Base-by-base conservation (phyloP, 2,113 vertebrate species). In the Clinocottus analis region DNA sequence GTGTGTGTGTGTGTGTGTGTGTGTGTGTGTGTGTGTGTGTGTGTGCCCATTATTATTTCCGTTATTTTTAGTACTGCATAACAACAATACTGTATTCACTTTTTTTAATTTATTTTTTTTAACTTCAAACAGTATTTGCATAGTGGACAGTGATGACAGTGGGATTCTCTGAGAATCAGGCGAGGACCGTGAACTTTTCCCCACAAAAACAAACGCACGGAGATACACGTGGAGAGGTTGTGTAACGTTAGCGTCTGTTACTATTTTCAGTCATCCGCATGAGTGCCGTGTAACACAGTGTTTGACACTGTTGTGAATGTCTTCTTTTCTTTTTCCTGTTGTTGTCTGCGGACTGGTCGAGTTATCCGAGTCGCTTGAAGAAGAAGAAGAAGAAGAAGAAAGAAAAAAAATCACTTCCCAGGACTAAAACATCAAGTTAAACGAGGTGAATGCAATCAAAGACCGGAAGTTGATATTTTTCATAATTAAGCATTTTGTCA, bases 181-280 rank as follows among this genome's bases (percentile, higher is more conserved):
- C 19, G 14, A 39, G 16, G 35, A 31, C 45, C 51, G 37, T 71
- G 45, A 74, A 62, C 37, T 33, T 47, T 12, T 25, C 8, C 3
- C n/a, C 39, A 60, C 33, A 56, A 43, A 39, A 19, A 39, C 58
- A 68, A 49, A 55, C 55, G 29, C 51, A 60, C n/a, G 27, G 23
- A 70, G 5, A 56, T 9, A 33, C 58, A 75, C 59, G 49, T 69
- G 59, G 65, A 58, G 4, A 47, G n/a, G n/a, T 10, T 49, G 31
- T 51, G 29, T 16, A 25, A 37, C 1, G 19, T 27, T 27, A 10
- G 31, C 14, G 19, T 19, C 9, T 74, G 43, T 37, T 49, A 21
- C n/a, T 51, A 19, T 27, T 39, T 61, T 21, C 11, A 14, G 7
- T 55, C 7, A 23, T 19, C 39, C 58, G 19, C 23, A 11, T 17